Base-by-base conservation (phyloP, 2,113 vertebrate species). In the Microtus oregoni region DNA sequence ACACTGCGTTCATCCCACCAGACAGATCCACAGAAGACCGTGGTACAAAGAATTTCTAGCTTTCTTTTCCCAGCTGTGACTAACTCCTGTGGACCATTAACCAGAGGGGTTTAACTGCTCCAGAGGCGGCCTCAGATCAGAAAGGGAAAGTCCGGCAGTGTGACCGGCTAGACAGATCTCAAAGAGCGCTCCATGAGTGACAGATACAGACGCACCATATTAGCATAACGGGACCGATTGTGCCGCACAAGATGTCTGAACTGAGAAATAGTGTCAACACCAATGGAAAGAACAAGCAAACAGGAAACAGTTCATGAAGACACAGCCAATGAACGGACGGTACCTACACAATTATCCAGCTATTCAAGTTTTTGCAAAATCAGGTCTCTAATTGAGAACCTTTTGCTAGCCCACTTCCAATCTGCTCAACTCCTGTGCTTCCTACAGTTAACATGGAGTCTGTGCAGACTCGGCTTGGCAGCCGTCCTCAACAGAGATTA, bases 401-500 rank as follows among this genome's bases (percentile, higher is more conserved):
- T 92, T 58, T 67, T 76, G 32, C 30, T 13, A 35, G 7, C 89
- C 95, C 58, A 52, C 81, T 77, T 82, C 8, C 13, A 63, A 41
- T 91, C 83, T 82, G 30, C 75, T 85, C 38, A 65, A 91, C 65
- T 72, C 78, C 79, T 61, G 87, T 67, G 41, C 77, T 61, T 93
- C 76, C 35, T 89, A n/a, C n/a, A 72, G 35, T 72, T 94, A 93
- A 93, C 81, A 55, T 3, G 24, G 70, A 93, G 58, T 92, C 55
- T 41, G 41, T 8, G 65, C 7, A 55, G 89, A 78, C 38, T 96
- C 58, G 38, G 92, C 75, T 67, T 92, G 86, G 86, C 79, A 93
- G 81, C 63, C 30, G 67, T 95, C 75, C 95, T 93, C 75, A 93
- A 90, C 44, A 85, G 85, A 96, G 68, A 97, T 94, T 68, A 68